Evolutionary conservation across 1,140 invertebrate genomes (phyloP), one percentile per base, ranked within the genome.

Genomic region (Leptopilina boulardi): DNA sequence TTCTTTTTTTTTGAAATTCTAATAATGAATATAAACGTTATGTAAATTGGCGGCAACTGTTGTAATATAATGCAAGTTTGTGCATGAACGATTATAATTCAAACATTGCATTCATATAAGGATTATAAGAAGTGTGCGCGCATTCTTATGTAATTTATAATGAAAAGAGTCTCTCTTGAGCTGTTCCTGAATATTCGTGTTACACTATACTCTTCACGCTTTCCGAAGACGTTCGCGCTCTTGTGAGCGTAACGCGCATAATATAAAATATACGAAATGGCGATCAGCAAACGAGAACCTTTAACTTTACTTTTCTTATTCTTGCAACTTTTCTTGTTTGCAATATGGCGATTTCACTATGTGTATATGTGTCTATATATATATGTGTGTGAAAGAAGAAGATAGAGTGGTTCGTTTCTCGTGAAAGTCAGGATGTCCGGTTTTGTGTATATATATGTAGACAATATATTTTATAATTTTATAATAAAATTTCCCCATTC

Each of bases 341-440:
- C 54, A 78, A 76, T 73, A 41, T 26, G 80, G 71, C 80, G 83
- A 87, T 88, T 90, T 89, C 88, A 87, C 87, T 77, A 74, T 70
- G 5, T 30, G 5, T 30, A 30, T 30, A 3, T 30, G 26, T 30
- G 26, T 30, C 26, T 30, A 5, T 30, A 5, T 30, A 5, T 30
- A 3, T 30, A 30, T 30, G 5, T 30, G 5, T 30, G 26, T 2
- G 9, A 8, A 6, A 38, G 34, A 38, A 9, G 34, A 6, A 9
- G 9, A 38, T 38, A 66, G 66, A 72, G 41, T 4, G 47, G 47
- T 76, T 76, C 76, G 82, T 38, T 38, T n/a, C 8, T 6, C 77
- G 87, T 85, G 88, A 89, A 89, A 89, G 88, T 88, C 85, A 78
- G 82, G 82, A 86, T 75, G 82, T 88, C 87, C 85, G 84, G 77